Conservation (phyloP, 2,113 vertebrate species). For the Notarius lentiginosus region DNA sequence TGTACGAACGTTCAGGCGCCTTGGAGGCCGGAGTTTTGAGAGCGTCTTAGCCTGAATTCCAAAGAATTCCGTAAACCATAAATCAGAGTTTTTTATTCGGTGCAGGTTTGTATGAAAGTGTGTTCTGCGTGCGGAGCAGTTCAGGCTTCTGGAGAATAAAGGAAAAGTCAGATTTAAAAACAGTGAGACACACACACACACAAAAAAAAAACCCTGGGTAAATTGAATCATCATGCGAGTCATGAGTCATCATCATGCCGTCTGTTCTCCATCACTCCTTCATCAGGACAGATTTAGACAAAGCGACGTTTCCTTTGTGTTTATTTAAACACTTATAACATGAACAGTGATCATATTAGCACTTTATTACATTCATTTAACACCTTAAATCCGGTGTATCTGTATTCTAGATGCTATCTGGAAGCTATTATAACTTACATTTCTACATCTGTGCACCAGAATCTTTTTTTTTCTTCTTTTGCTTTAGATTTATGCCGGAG, state of each 20-base stretch:
- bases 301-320: background rate
- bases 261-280: background rate
- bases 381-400: background rate
- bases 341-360: background rate
- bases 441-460: background rate
- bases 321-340: background rate
- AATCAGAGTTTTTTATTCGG: conserved; percentile 22
- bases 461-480: background rate
- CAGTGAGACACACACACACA: background rate
- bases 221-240: background rate
- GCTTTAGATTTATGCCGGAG: background rate
- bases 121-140: background rate
- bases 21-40: conserved; percentile 4
- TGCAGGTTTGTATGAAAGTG: conserved; percentile 6
- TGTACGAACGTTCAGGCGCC: background rate
- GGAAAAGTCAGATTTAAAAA: background rate
- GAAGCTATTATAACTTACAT: background rate
- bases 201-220: background rate
- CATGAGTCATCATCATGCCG: background rate
- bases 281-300: background rate
- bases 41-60: conserved; percentile 37
- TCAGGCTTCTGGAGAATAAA: background rate
- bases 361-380: background rate
- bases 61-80: conserved; percentile 28
- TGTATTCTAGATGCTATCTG: background rate